Base-by-base conservation (phyloP, 2,888 invertebrate species). In the Ochropacha duplaris region DNA sequence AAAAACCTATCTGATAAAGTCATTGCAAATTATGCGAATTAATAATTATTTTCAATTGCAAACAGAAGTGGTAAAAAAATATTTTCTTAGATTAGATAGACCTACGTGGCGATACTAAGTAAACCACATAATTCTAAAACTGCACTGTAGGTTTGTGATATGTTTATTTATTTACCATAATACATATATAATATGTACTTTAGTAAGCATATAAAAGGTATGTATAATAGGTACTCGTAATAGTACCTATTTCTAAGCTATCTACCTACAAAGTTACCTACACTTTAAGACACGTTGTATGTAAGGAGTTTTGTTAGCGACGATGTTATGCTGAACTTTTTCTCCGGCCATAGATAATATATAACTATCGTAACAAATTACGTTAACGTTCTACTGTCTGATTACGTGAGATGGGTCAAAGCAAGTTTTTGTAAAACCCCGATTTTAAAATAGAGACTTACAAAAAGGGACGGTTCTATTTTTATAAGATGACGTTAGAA, bases 271-370 rank as follows among this genome's bases (percentile, higher is more conserved):
- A 88, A 91, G 90, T 90, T 90, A 90, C n/a, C n/a, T n/a, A n/a
- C 90, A 85, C 73, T 76, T 83, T 90, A 90, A 90, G 90, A 90
- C 91, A 92, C 90, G 86, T 87, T 83, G 82, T 79, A 83, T 76
- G 76, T 64, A 75, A 79, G 78, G 78, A 78, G 73, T 74, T 69
- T 72, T 68, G 71, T 76, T 72, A 70, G 70, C 63, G 70, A 66
- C 64, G 68, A 63, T 62, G 57, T 70, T 31, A 90, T 90, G 91
- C 91, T 92, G 92, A 91, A 92, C 91, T 90, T 90, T 90, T 90
- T 82, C 88, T 88, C 86, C 75, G 74, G 86, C 84, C 81, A 74
- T 82, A 81, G 68, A 77, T 76, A 74, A 3, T 71, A 69, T 4
- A 24, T 76, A 77, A 80, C 81, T 81, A 85, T 78, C 73, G 78